These are phyloP conservation scores for Meandrina meandrites DNA, from an alignment of 92 coral and sea anemone genomes.

Conservation along the genomic window DNA sequence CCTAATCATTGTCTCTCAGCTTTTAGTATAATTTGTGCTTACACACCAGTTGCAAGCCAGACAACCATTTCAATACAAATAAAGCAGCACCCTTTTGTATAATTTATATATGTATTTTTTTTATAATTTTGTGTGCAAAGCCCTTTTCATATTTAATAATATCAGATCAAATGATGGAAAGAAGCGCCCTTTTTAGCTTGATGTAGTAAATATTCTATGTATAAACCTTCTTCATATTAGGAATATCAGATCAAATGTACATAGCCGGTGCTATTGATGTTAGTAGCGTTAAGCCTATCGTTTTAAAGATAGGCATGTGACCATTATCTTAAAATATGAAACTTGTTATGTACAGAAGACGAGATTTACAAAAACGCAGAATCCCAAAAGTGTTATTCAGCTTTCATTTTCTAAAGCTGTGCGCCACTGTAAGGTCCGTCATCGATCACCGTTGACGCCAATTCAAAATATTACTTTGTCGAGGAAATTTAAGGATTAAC, in stretches of 20 bases:
- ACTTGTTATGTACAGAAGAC: background rate
- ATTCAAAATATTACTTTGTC: background rate
- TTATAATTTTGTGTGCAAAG: background rate
- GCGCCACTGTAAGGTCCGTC: background rate
- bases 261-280: background rate
- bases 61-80: background rate
- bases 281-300: background rate
- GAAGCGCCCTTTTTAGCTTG: background rate
- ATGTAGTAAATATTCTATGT: background rate
- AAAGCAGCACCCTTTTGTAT: background rate
- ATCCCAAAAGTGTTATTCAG: background rate
- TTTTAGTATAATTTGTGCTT: background rate
- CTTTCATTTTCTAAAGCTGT: slow-evolving; percentile 8
- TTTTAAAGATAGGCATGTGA: background rate
- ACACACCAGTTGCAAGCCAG: background rate
- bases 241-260: background rate
- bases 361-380: background rate
- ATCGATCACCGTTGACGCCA: background rate
- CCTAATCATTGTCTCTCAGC: background rate
- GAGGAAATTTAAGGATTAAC: background rate
- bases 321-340: background rate
- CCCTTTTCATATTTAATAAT: background rate
- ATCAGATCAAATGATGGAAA: background rate
- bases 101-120: background rate
- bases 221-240: background rate